Conservation (phyloP, 1,140 invertebrate species). For the Achroia grisella region DNA sequence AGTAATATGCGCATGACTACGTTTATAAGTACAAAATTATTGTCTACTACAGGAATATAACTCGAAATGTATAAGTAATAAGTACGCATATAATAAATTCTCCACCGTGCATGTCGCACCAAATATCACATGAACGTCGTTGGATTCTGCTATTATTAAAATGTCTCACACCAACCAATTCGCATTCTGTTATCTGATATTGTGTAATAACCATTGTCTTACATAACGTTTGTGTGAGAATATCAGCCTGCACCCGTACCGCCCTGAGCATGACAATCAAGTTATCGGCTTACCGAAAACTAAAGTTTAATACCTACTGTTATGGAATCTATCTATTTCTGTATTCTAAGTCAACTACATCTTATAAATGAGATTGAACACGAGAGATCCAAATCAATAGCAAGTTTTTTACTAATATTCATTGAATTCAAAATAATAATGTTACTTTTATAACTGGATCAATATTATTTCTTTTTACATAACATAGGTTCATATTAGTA, state of each 20-base stretch:
- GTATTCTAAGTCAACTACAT: no score
- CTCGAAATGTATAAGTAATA: slow-evolving; percentile 19
- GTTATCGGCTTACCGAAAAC: slow-evolving; percentile 9
- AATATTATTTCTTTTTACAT: no score
- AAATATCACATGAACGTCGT: slow-evolving; percentile 47
- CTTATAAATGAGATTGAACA: no score
- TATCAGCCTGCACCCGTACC: slow-evolving; percentile 61
- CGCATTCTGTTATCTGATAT: slow-evolving; percentile 9
- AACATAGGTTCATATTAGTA: no score
- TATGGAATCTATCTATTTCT: no score
- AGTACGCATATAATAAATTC: slow-evolving; percentile 26
- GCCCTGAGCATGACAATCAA: slow-evolving; percentile 54
- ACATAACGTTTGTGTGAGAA: slow-evolving; percentile 40
- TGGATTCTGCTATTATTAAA: slow-evolving; percentile 34
- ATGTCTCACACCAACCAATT: slow-evolving; percentile 39
- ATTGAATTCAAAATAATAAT: no score
- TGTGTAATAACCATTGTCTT: no score
- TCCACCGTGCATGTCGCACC: slow-evolving; percentile 69
- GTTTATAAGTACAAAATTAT: background rate
- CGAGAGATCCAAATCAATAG: no score
- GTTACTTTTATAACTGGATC: no score
- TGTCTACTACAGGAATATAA: no score
- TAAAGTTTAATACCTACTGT: background rate
- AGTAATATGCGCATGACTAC: slow-evolving; percentile 39
- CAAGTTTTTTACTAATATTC: no score